These are phyloP conservation scores for Pterois miles DNA, from an alignment of 2,797 vertebrate genomes.

Conservation along the genomic window DNA sequence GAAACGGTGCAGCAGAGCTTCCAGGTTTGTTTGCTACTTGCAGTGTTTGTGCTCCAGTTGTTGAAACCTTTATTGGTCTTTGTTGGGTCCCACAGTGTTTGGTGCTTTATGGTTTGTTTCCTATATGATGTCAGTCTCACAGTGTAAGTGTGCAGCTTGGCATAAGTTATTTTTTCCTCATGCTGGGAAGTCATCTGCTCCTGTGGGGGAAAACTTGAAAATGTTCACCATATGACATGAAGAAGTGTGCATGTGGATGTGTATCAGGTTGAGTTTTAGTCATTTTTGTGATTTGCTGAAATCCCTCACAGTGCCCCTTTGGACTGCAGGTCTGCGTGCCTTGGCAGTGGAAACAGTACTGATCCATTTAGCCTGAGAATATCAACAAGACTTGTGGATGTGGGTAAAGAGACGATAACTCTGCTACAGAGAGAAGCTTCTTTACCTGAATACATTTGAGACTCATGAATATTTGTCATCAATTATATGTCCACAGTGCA, in stretches of 20 bases:
- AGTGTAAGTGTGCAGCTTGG: slow-evolving; percentile 60
- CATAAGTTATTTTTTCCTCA: slow-evolving; percentile 38
- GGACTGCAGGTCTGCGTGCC: slow-evolving; percentile 25
- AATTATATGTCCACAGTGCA: neutral
- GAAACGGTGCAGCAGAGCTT: slow-evolving; percentile 37
- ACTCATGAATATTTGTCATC: neutral
- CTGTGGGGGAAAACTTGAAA: slow-evolving; percentile 50
- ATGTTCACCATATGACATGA: slow-evolving; percentile 31
- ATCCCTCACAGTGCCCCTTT: slow-evolving; percentile 36
- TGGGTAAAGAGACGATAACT: neutral
- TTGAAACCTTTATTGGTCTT: slow-evolving; percentile 74
- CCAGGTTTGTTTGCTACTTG: slow-evolving; percentile 64
- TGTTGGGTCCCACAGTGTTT: slow-evolving; percentile 68
- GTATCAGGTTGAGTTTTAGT: slow-evolving; percentile 31
- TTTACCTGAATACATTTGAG: neutral
- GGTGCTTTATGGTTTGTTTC: slow-evolving; percentile 72
- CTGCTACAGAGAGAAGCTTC: neutral
- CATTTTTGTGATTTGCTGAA: slow-evolving; percentile 36
- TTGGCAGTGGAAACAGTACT: slow-evolving; percentile 43
- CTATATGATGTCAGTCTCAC: slow-evolving; percentile 65
- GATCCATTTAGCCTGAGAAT: slow-evolving; percentile 43
- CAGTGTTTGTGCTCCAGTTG: slow-evolving; percentile 59
- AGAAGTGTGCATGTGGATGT: neutral
- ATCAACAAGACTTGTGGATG: slow-evolving; percentile 30
- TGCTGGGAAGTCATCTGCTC: slow-evolving; percentile 44